Percentiles rank a stretch among this genome's conserved stretches.
phyloP scores from a whole-genome alignment of 2,113 vertebrate species.

The Limnothrissa miodon region DNA sequence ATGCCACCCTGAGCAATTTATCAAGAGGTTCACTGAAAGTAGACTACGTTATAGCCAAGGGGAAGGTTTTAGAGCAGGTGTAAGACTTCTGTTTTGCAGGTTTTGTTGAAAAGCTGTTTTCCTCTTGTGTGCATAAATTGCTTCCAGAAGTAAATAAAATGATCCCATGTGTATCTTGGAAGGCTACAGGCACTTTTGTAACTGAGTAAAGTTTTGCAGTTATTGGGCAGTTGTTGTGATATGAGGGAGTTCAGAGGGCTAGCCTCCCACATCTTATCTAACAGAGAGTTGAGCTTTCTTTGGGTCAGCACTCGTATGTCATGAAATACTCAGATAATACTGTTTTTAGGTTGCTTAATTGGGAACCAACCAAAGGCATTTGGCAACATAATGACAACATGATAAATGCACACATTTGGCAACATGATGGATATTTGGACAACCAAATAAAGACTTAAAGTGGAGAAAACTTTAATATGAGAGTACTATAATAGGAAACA shows the following conservation, averaged over 20 bases:
- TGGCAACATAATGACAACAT: neutral
- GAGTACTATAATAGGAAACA: neutral
- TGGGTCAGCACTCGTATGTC: neutral
- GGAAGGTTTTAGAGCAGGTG: constrained; percentile 68
- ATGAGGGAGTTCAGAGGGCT: constrained; percentile 62
- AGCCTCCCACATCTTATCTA: constrained; percentile 47
- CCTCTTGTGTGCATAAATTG: constrained; percentile 70
- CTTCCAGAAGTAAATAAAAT: constrained; percentile 75
- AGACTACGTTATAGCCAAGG: neutral
- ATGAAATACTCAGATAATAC: neutral
- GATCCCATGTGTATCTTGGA: constrained; percentile 72
- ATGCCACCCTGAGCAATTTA: constrained; percentile 53
- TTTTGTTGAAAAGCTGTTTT: constrained; percentile 51
- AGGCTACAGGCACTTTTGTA: constrained; percentile 62
- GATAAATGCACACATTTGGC: too few relatives aligned
- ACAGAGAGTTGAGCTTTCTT: neutral
- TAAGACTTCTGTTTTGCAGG: constrained; percentile 61
- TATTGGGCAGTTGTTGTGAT: constrained; percentile 73
- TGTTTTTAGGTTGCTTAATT: neutral
- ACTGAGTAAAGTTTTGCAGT: constrained; percentile 42
- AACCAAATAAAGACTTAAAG: neutral
- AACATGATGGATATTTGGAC: neutral
- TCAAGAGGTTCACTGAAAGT: neutral
- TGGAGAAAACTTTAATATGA: neutral
- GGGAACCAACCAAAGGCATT: neutral